Percentiles rank a stretch among this genome's conserved stretches.
Evolutionary conservation across 1,140 invertebrate species (phyloP).

Genomic region (Magallana angulata): DNA sequence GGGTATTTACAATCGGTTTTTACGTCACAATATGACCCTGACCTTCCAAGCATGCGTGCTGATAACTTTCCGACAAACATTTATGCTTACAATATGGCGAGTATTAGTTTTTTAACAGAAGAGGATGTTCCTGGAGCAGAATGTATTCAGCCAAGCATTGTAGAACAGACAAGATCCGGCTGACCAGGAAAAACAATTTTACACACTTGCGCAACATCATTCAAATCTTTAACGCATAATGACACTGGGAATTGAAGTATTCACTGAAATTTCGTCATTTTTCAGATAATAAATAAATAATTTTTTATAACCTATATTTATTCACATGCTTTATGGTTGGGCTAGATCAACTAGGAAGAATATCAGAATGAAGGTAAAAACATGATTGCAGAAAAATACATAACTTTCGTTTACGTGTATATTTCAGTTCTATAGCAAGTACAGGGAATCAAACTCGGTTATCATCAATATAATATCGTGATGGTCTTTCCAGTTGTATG

Average conservation of each 20-base stretch:
- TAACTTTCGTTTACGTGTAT: not conserved
- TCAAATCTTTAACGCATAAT: too few relatives aligned
- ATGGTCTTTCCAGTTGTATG: not conserved
- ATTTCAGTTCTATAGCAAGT: not conserved
- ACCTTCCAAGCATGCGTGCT: not conserved
- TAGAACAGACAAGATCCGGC: not conserved
- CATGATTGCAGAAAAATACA: not conserved
- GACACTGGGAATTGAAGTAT: too few relatives aligned
- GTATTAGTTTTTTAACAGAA: not conserved
- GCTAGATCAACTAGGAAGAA: too few relatives aligned
- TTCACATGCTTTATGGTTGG: too few relatives aligned
- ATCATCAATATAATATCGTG: not conserved
- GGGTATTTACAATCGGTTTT: not conserved
- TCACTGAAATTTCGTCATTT: too few relatives aligned
- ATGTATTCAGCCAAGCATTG: not conserved
- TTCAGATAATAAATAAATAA: too few relatives aligned
- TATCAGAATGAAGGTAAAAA: not conserved
- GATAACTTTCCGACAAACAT: constrained; percentile 20
- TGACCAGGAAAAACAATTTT: too few relatives aligned
- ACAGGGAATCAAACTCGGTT: not conserved
- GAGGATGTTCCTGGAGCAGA: constrained; percentile 6
- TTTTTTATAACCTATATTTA: too few relatives aligned
- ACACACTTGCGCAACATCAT: too few relatives aligned
- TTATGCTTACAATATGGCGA: not conserved
- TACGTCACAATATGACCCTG: constrained; percentile 3